Conservation (phyloP, 2,888 invertebrate genomes). For the Eulithis testata region DNA sequence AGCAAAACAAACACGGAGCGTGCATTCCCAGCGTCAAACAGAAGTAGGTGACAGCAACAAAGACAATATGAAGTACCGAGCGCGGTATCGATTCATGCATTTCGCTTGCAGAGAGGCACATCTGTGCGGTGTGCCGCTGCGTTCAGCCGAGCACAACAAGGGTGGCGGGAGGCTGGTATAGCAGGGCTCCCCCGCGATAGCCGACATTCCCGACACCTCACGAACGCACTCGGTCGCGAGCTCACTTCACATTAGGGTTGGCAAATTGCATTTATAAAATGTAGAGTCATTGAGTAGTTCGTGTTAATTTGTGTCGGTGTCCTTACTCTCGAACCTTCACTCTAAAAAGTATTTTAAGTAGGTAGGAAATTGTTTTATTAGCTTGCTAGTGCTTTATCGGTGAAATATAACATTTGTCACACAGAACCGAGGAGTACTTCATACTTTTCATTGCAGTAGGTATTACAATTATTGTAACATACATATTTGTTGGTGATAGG, state of each 20-base stretch:
- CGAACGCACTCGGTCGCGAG: conserved; percentile 73
- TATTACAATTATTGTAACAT: no score
- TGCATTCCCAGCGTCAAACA: conserved; percentile 44
- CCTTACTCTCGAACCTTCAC: conserved; percentile 5
- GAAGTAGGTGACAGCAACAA: conserved; percentile 80
- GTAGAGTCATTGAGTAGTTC: conserved; percentile 31
- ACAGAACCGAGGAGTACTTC: neutral
- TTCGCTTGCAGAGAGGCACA: conserved; percentile 65
- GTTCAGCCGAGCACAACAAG: conserved; percentile 68
- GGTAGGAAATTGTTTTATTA: conserved; percentile 23
- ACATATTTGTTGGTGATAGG: neutral
- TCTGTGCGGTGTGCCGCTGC: conserved; percentile 73
- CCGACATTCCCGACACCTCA: conserved; percentile 81
- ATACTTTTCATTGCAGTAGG: no score
- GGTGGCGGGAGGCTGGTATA: conserved; percentile 43
- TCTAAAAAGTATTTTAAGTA: conserved; percentile 9
- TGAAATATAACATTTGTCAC: neutral
- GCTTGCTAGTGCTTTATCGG: conserved; percentile 9
- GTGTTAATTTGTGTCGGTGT: conserved; percentile 29
- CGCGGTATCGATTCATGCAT: conserved; percentile 80
- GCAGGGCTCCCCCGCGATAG: conserved; percentile 58
- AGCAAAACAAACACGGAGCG: conserved; percentile 31
- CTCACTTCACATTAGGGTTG: conserved; percentile 72
- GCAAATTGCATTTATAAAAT: conserved; percentile 39
- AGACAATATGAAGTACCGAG: conserved; percentile 74